Conservation (phyloP, 2,888 invertebrate species). For the Pteria penguin region DNA sequence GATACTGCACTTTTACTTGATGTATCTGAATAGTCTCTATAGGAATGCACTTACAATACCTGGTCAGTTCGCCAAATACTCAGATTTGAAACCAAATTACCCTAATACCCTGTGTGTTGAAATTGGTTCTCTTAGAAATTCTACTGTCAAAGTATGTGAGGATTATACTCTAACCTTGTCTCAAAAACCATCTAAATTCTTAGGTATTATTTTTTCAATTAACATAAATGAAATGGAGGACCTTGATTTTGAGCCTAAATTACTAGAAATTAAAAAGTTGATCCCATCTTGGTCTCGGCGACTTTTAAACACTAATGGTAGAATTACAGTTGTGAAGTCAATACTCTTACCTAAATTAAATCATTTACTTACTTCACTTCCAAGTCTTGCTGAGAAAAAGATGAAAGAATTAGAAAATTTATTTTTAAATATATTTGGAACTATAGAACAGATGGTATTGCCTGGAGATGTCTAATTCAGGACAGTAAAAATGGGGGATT, state of each 20-base stretch:
- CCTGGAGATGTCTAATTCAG: conserved; percentile 2
- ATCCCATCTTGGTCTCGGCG: conserved; percentile 1
- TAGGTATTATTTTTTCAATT: neutral
- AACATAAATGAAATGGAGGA: no score
- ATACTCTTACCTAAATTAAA: no score
- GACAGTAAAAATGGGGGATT: no score
- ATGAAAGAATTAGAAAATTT: no score
- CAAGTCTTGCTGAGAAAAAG: conserved; percentile 11
- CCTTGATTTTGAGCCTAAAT: neutral
- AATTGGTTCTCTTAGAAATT: neutral
- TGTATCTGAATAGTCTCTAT: neutral
- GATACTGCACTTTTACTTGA: no score
- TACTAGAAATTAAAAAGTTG: conserved; percentile 1
- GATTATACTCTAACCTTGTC: neutral
- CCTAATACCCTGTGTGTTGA: conserved; percentile 6
- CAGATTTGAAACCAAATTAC: conserved; percentile 2
- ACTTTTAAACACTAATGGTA: no score
- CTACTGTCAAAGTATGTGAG: neutral
- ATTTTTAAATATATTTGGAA: no score
- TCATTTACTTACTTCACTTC: conserved; percentile 21
- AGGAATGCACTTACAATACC: neutral
- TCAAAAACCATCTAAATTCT: neutral
- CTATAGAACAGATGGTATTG: conserved; percentile 7
- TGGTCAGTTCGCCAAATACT: neutral
- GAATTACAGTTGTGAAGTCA: no score